These are phyloP conservation scores for Epinotia brunnichana DNA, from an alignment of 2,888 invertebrate species.

Conservation along the genomic window DNA sequence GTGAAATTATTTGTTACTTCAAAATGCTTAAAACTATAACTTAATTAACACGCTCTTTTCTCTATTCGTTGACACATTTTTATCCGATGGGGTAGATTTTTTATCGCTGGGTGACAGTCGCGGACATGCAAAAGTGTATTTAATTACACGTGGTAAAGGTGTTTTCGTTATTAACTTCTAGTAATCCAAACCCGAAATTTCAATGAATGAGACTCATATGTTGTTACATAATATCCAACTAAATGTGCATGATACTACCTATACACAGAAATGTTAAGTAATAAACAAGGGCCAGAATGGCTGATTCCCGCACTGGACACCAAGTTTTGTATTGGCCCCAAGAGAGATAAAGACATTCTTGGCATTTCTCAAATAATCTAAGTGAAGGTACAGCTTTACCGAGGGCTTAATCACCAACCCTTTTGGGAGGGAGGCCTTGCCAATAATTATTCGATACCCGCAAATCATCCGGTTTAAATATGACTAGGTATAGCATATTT, in stretches of 20 bases:
- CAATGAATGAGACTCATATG: neutral
- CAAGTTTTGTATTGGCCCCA: slow-evolving; percentile 30
- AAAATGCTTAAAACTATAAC: too few relatives aligned
- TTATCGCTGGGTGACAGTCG: too few relatives aligned
- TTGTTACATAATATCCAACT: neutral
- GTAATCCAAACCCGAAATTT: neutral
- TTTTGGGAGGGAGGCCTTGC: slow-evolving; percentile 59
- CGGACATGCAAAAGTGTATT: too few relatives aligned
- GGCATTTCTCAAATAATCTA: slow-evolving; percentile 60
- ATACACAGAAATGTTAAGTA: neutral
- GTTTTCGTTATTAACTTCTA: neutral
- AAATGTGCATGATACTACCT: neutral
- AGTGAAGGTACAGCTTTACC: slow-evolving; percentile 61
- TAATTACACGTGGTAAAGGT: neutral
- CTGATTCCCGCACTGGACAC: slow-evolving; percentile 10
- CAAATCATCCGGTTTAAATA: slow-evolving; percentile 65
- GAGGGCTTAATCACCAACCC: slow-evolving; percentile 70
- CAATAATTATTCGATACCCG: slow-evolving; percentile 72
- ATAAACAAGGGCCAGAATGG: slow-evolving; percentile 1
- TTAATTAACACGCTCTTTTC: too few relatives aligned
- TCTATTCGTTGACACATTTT: too few relatives aligned
- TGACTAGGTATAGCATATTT: slow-evolving; percentile 39
- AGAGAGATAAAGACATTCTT: slow-evolving; percentile 51
- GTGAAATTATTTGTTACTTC: too few relatives aligned
- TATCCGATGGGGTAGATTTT: too few relatives aligned